Conservation (phyloP, 2,113 vertebrate species). For the Puntigrus tetrazona region DNA sequence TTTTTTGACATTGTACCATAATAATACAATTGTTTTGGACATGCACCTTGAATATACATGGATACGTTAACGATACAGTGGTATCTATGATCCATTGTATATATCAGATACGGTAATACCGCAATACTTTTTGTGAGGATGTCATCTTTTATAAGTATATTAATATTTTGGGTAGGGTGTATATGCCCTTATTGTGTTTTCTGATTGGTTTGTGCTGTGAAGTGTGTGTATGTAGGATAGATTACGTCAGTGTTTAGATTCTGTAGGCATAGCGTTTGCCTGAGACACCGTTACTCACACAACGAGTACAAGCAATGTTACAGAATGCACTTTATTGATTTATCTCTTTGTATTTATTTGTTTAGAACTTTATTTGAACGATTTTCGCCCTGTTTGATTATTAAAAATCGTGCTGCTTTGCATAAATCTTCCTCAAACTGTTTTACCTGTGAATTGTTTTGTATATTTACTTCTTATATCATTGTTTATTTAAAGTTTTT, state of each 20-base stretch:
- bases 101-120: not conserved
- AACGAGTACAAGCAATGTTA: slow-evolving; percentile 48
- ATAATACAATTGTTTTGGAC: not conserved
- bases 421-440: not conserved
- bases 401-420: not conserved
- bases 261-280: slow-evolving; percentile 48
- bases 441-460: slow-evolving; percentile 39
- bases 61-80: not conserved
- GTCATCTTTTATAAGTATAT: not conserved
- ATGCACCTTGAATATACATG: not conserved
- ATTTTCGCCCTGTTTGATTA: slow-evolving; percentile 1
- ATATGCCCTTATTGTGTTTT: slow-evolving; percentile 2
- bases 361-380: slow-evolving; percentile 18
- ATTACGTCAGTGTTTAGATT: slow-evolving; percentile 43
- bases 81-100: not conserved
- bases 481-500: slow-evolving; percentile 19
- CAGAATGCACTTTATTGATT: slow-evolving; percentile 73
- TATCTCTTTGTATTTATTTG: slow-evolving; percentile 53
- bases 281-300: slow-evolving; percentile 37
- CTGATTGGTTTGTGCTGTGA: slow-evolving; percentile 34
- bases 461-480: slow-evolving; percentile 40
- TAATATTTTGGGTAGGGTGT: slow-evolving; percentile 10
- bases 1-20: not conserved
- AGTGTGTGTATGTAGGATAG: slow-evolving; percentile 35
- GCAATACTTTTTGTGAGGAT: not conserved